Percentiles rank a stretch among this genome's conserved stretches.
Evolutionary conservation across 2,888 invertebrate species (phyloP).

Genomic region (Apamea sordens): DNA sequence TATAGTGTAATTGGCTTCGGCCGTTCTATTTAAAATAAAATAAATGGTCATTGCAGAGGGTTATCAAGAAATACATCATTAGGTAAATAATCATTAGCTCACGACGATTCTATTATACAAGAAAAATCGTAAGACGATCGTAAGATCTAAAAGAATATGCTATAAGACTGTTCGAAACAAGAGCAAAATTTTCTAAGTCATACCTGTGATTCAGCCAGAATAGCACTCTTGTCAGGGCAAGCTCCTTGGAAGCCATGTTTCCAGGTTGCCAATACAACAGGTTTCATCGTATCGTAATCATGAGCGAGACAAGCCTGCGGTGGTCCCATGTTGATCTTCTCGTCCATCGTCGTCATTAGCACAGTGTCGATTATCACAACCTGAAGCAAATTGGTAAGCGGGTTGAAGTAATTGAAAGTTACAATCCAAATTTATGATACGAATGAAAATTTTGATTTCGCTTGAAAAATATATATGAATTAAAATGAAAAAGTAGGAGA

Average conservation of each 20-base stretch:
- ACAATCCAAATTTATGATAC: background rate
- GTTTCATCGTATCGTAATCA: slow-evolving; percentile 98
- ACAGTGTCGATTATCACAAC: slow-evolving; percentile 98
- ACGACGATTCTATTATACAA: too few species aligned
- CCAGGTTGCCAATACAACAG: slow-evolving; percentile 98
- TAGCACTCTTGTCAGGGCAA: slow-evolving; percentile 97
- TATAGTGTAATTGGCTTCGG: too few species aligned
- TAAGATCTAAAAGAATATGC: background rate
- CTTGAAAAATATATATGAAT: background rate
- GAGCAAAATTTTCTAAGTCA: background rate
- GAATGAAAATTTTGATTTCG: background rate
- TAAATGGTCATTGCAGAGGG: background rate
- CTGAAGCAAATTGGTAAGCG: slow-evolving; percentile 78
- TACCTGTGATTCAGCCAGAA: slow-evolving; percentile 96
- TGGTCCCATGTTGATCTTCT: slow-evolving; percentile 91
- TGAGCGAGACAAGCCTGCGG: slow-evolving; percentile 96
- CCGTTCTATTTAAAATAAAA: too few species aligned
- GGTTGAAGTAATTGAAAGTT: slow-evolving; percentile 1
- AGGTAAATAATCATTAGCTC: too few species aligned
- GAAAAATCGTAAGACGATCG: too few species aligned
- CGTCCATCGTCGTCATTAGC: slow-evolving; percentile 95
- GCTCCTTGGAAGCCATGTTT: slow-evolving; percentile 98
- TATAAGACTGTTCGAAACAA: background rate
- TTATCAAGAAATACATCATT: too few species aligned
- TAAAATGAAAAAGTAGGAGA: background rate